Conservation (phyloP, 64 coral and sea anemone genomes). For the Platygyra sinensis region DNA sequence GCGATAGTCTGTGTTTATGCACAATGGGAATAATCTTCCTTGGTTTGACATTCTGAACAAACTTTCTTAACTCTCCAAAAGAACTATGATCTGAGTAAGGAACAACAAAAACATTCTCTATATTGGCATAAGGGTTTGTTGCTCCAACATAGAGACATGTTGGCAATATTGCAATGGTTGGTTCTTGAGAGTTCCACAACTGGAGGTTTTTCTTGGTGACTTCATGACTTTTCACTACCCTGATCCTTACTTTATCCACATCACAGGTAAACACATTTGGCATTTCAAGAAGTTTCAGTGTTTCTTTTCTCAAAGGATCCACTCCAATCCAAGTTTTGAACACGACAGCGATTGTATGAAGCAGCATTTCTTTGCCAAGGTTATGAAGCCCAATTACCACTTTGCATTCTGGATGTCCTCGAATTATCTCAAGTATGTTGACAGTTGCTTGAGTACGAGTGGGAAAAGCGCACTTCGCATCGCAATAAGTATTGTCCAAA, state of each 20-base stretch:
- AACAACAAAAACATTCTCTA: conserved; percentile 69
- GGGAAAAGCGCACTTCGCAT: conserved; percentile 82
- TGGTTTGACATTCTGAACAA: conserved; percentile 73
- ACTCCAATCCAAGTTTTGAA: conserved; percentile 79
- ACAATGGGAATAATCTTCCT: conserved; percentile 89
- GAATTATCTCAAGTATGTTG: conserved; percentile 64
- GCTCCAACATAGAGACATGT: conserved; percentile 69
- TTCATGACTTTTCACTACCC: conserved; percentile 49
- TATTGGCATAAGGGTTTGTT: conserved; percentile 56
- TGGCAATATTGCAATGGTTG: conserved; percentile 90
- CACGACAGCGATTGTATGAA: conserved; percentile 56
- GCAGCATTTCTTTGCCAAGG: conserved; percentile 80
- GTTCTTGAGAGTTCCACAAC: conserved; percentile 49
- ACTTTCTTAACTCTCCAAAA: conserved; percentile 74
- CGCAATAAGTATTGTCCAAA: conserved; percentile 93
- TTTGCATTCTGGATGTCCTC: conserved; percentile 62
- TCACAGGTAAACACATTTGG: conserved; percentile 83
- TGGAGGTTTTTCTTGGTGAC: conserved; percentile 53
- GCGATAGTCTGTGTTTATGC: conserved; percentile 22
- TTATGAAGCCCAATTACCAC: conserved; percentile 76
- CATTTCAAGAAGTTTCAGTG: conserved; percentile 61
- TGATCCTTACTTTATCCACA: conserved; percentile 33
- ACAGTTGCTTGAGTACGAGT: conserved; percentile 51
- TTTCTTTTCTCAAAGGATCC: conserved; percentile 28
- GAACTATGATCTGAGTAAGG: conserved; percentile 96